Base-by-base conservation (phyloP, 2,888 invertebrate species). In the Parthenolecanium corni region DNA sequence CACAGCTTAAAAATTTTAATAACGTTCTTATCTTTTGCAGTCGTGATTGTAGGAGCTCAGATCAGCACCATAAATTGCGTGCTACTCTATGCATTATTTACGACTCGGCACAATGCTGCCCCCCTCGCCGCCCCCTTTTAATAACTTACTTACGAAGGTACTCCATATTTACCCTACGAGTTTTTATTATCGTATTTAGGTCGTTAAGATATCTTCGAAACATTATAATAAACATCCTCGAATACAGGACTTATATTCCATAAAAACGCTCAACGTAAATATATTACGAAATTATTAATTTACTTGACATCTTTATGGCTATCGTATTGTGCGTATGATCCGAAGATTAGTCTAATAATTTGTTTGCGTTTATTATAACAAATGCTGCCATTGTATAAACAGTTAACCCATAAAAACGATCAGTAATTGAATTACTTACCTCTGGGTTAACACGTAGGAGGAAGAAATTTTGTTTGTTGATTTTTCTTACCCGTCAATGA, bases 41-140 rank as follows among this genome's bases (percentile, higher is more conserved):
- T 42, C 44, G 44, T 42, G 44, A 42, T 42, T 42, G 44, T 42
- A 42, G 44, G 44, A 42, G 44, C 44, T 42, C 44, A 42, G 44
- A 9, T 42, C 44, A 9, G n/a, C 18, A 14, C 44, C 18, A 42
- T 42, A 42, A 42, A 42, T 42, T 42, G 44, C 44, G 44, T 42
- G 44, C 44, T 42, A 42, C 44, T 42, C 44, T 42, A 42, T 42
- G 44, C 44, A 42, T 42, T 42, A 42, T 42, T 42, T 42, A 42
- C 44, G 44, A 42, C 44, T 42, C 44, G 6, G 44, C 44, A 42
- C 44, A 42, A 42, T 42, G 18, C 44, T 14, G 16, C 44, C 44
- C 18, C 44, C 14, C 44, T 42, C 44, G 44, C 44, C 18, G 18
- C 44, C 44, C 31, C 9, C 9, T 42, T 42, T 42, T 42, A 42